Evolutionary conservation across 2,797 vertebrate species (phyloP).

Genomic region (Spinibarbus caldwelli): DNA sequence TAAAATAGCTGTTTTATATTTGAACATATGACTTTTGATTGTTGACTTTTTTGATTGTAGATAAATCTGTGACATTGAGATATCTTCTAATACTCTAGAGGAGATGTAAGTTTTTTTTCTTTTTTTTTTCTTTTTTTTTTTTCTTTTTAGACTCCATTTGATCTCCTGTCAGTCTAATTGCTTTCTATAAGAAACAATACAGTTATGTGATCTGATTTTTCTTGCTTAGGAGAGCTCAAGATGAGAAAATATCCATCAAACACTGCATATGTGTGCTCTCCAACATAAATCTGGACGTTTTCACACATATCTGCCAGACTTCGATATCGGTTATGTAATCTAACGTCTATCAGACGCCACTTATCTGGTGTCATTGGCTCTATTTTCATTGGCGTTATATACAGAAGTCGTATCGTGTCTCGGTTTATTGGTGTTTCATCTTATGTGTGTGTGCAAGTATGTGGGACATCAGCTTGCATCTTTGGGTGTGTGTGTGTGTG

Average conservation of each 20-base stretch:
- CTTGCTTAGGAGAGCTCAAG: not conserved
- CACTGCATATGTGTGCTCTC: slow-evolving; percentile 1
- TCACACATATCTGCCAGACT: slow-evolving; percentile 42
- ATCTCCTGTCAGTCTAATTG: not conserved
- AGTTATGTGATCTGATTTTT: not conserved
- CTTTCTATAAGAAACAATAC: not conserved
- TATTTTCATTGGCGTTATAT: slow-evolving; percentile 23
- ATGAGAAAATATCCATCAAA: not conserved
- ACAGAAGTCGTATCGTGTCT: slow-evolving; percentile 30
- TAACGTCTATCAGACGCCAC: slow-evolving; percentile 20
- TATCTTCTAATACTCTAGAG: not conserved
- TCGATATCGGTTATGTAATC: slow-evolving; percentile 21
- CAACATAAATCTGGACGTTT: slow-evolving; percentile 32
- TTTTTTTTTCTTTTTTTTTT: not conserved
- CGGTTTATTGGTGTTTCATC: slow-evolving; percentile 42
- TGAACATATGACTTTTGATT: not conserved
- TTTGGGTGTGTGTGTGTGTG: slow-evolving; percentile 7
- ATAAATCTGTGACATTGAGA: not conserved
- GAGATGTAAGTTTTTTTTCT: not conserved
- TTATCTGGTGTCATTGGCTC: slow-evolving; percentile 32
- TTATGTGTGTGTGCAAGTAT: not conserved
- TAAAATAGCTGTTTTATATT: not conserved
- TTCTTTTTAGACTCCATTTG: not conserved
- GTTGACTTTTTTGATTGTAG: not conserved
- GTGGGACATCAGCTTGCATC: slow-evolving; percentile 10